Conservation (phyloP, 2,888 invertebrate species). For the Axea sp. region DNA sequence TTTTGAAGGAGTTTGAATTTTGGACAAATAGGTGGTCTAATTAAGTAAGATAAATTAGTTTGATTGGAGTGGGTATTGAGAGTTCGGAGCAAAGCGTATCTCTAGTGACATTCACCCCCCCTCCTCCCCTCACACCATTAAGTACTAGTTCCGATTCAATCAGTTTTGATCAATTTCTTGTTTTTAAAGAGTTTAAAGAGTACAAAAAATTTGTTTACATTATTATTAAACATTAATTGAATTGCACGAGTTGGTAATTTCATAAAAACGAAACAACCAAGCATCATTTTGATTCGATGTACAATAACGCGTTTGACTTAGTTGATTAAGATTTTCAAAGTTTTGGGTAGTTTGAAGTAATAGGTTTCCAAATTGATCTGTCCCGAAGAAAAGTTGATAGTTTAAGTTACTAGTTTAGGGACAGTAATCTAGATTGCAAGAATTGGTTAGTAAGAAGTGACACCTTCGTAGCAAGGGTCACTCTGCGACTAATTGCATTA, state of each 20-base stretch:
- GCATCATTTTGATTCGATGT: no score
- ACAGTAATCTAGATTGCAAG: slow-evolving; percentile 36
- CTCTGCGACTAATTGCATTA: slow-evolving; percentile 30
- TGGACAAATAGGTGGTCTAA: neutral
- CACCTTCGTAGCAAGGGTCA: slow-evolving; percentile 36
- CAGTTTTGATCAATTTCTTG: no score
- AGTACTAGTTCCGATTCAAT: no score
- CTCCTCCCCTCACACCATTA: no score
- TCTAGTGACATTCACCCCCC: no score
- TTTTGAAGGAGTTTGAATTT: slow-evolving; percentile 13
- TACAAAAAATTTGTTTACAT: no score
- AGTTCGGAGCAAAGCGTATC: no score
- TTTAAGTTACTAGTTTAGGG: slow-evolving; percentile 37
- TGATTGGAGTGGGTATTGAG: slow-evolving; percentile 5
- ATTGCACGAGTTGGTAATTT: no score
- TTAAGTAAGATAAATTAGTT: slow-evolving; percentile 6
- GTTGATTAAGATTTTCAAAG: slow-evolving; percentile 38
- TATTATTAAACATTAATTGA: no score
- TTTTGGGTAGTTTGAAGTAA: slow-evolving; percentile 35
- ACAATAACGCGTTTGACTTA: no score
- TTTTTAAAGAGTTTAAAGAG: no score
- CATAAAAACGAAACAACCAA: no score
- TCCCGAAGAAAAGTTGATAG: slow-evolving; percentile 32
- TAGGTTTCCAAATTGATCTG: slow-evolving; percentile 43
- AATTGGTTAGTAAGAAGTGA: slow-evolving; percentile 43